These are phyloP conservation scores for Dreissena polymorpha DNA, from an alignment of 1,140 invertebrate genomes.

Conservation along the genomic window DNA sequence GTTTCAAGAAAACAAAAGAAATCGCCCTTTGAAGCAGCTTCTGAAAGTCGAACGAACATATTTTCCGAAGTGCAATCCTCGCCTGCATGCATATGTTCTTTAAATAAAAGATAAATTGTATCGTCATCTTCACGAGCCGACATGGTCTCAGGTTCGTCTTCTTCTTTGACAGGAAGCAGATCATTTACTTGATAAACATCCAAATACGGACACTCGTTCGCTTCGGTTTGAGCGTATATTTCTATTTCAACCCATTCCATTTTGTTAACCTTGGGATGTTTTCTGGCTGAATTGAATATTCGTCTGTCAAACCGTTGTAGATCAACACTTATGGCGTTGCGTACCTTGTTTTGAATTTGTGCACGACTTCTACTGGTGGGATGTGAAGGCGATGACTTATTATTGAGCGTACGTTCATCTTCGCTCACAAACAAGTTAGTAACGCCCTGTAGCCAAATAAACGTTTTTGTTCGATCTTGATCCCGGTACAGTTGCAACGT, in stretches of 20 bases:
- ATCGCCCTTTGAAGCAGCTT: background rate
- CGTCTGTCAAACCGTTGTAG: slow-evolving; percentile 37
- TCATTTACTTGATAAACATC: slow-evolving; percentile 46
- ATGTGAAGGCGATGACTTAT: too few species aligned
- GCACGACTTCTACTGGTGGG: background rate
- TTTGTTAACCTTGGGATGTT: slow-evolving; percentile 44
- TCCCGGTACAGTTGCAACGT: slow-evolving; percentile 49
- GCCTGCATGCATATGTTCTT: background rate
- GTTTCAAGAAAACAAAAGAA: background rate
- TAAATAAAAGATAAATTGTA: background rate
- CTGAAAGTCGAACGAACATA: background rate
- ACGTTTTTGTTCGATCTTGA: slow-evolving; percentile 13
- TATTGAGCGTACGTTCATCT: background rate
- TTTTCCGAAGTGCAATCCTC: background rate
- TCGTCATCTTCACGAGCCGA: background rate
- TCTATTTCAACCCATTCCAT: slow-evolving; percentile 19
- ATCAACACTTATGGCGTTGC: slow-evolving; percentile 42
- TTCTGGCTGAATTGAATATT: slow-evolving; percentile 17
- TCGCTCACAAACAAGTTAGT: background rate
- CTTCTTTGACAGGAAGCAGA: slow-evolving; percentile 22
- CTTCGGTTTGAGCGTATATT: slow-evolving; percentile 22
- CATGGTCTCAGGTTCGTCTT: slow-evolving; percentile 2
- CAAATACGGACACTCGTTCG: slow-evolving; percentile 9
- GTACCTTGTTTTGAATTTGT: slow-evolving; percentile 7
- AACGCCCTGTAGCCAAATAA: slow-evolving; percentile 41